Evolutionary conservation across 2,113 vertebrate species (phyloP).

Genomic region (Chlamydotis undulata): DNA sequence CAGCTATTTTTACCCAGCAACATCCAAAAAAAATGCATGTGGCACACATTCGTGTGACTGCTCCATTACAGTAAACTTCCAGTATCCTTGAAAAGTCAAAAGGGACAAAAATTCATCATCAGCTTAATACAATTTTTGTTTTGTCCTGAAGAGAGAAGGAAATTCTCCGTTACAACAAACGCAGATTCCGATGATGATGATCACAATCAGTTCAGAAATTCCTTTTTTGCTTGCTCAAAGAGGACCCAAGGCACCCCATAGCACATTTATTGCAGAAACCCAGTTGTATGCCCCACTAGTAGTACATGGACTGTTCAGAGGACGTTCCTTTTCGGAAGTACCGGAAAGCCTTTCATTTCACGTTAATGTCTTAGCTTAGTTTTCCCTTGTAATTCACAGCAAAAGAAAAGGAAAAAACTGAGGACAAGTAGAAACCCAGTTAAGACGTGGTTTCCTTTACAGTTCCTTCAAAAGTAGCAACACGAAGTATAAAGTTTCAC

Average conservation of each 20-base stretch:
- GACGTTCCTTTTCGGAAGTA: neutral
- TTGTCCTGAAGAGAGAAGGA: neutral
- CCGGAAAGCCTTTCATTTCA: neutral
- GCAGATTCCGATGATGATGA: neutral
- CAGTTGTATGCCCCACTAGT: neutral
- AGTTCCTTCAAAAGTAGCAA: neutral
- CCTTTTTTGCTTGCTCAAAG: neutral
- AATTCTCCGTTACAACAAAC: neutral
- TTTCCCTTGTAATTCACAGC: neutral
- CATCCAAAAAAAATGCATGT: neutral
- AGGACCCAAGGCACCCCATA: neutral
- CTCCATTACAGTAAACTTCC: neutral
- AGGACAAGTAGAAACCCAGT: neutral
- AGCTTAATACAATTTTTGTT: neutral
- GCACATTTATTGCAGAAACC: neutral
- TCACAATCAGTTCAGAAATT: neutral
- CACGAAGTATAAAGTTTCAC: neutral
- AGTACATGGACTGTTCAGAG: neutral
- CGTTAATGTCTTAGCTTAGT: neutral
- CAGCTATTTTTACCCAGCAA: neutral
- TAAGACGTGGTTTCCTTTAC: neutral
- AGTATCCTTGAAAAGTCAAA: neutral
- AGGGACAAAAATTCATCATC: neutral
- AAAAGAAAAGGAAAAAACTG: neutral
- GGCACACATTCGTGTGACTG: neutral